Conservation (phyloP, 2,888 invertebrate species). For the Xiphydria camelus region DNA sequence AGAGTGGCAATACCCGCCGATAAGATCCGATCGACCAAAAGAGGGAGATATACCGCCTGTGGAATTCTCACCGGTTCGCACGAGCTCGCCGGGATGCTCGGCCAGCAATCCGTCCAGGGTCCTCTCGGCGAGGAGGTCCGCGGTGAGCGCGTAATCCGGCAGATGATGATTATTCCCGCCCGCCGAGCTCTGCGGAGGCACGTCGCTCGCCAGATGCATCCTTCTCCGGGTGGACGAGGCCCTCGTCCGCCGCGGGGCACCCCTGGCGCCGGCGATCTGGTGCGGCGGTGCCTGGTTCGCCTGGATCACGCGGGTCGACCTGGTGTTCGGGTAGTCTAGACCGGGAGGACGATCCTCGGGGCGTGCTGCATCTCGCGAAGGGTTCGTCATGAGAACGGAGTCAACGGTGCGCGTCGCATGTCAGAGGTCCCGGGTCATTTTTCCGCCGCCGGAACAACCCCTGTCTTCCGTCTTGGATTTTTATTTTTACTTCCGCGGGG, state of each 20-base stretch:
- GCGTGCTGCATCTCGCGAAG: conserved; percentile 52
- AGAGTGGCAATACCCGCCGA: too few species aligned
- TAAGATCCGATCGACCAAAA: too few species aligned
- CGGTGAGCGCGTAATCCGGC: conserved; percentile 70
- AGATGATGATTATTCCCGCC: conserved; percentile 53
- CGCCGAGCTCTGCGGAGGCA: conserved; percentile 62
- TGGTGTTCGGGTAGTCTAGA: conserved; percentile 47
- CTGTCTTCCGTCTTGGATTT: too few species aligned
- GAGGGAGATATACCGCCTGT: too few species aligned
- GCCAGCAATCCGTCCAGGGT: conserved; percentile 82
- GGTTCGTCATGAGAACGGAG: conserved; percentile 52
- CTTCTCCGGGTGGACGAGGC: conserved; percentile 49
- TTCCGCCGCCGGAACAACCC: too few species aligned
- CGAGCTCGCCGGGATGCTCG: conserved; percentile 90
- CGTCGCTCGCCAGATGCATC: conserved; percentile 83
- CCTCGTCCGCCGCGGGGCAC: conserved; percentile 45
- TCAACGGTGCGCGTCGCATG: too few species aligned
- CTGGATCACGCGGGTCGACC: conserved; percentile 26
- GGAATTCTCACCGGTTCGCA: conserved; percentile 80
- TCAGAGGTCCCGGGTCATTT: too few species aligned
- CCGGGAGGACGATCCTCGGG: conserved; percentile 53
- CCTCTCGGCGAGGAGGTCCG: conserved; percentile 80
- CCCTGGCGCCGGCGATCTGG: conserved; percentile 34
- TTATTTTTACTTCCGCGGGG: too few species aligned
- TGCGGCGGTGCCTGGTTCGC: conserved; percentile 27